Evolutionary conservation across 2,113 vertebrate genomes (phyloP).

Genomic region (Sterna hirundo): DNA sequence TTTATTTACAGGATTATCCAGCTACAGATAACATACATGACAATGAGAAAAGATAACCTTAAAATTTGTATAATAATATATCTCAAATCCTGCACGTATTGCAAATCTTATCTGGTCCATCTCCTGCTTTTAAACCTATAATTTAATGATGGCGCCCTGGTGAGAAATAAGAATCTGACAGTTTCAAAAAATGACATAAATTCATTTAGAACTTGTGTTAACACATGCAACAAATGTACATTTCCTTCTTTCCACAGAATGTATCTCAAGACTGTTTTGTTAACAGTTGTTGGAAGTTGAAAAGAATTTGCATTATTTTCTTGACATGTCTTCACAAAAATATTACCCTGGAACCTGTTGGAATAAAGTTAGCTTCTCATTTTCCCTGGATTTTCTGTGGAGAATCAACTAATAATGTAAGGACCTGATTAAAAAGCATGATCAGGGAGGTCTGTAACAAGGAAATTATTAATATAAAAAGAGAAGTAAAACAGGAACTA

Average conservation of each 20-base stretch:
- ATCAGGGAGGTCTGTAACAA: background rate
- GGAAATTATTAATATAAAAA: background rate
- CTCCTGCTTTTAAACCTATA: background rate
- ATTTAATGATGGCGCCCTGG: background rate
- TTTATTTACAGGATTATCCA: background rate
- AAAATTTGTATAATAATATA: background rate
- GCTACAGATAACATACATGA: background rate
- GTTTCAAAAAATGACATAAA: background rate
- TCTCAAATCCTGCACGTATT: background rate
- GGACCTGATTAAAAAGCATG: background rate
- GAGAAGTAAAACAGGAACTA: background rate
- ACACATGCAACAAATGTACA: background rate
- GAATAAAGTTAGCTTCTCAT: background rate
- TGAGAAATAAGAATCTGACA: background rate
- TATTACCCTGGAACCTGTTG: background rate
- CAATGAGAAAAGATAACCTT: background rate
- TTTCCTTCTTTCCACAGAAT: background rate
- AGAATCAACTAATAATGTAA: background rate
- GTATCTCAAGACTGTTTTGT: background rate
- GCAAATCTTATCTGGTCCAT: background rate
- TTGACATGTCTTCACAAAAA: background rate
- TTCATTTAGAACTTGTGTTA: background rate
- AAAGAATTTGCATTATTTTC: background rate
- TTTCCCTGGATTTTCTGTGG: background rate
- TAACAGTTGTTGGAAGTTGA: background rate